phyloP scores from a whole-genome alignment of 2,888 invertebrate genomes.

The Ormyrus thymus region DNA sequence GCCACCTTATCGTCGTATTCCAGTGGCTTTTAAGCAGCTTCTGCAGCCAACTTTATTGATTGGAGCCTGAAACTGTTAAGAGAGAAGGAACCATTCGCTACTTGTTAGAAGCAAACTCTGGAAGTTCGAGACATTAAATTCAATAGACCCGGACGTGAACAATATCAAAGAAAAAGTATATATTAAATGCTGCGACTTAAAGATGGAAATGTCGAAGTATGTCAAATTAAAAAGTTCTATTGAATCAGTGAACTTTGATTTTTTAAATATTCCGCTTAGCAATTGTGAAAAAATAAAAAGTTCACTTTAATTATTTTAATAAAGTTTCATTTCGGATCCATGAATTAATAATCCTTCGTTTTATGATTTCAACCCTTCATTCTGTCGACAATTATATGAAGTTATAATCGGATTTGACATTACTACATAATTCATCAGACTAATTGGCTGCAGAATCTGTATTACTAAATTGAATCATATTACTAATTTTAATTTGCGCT shows the following conservation, averaged over 20 bases:
- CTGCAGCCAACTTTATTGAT: slow-evolving; percentile 53
- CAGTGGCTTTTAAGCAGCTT: slow-evolving; percentile 54
- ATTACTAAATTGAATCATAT: no score
- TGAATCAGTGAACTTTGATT: not conserved
- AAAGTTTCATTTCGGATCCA: no score
- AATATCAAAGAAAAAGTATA: not conserved
- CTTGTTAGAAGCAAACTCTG: slow-evolving; percentile 29
- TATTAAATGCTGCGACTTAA: not conserved
- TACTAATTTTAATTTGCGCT: no score
- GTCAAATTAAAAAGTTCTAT: not conserved
- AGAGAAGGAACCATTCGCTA: slow-evolving; percentile 16
- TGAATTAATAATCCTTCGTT: no score
- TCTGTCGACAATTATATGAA: no score
- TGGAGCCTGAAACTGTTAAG: slow-evolving; percentile 35
- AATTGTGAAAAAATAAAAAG: no score
- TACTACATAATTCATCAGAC: no score
- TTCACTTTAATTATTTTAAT: no score
- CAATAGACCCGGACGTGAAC: slow-evolving; percentile 12
- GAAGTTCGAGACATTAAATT: slow-evolving; percentile 28
- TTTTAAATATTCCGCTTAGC: not conserved
- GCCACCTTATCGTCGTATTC: slow-evolving; percentile 47
- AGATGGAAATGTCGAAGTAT: not conserved
- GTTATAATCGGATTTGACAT: no score
- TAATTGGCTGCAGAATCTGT: no score
- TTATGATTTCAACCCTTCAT: no score